A percentile compares a stretch with the other conserved stretches of the same genome.
Evolutionary conservation across 2,888 invertebrate species (phyloP).

Genomic region (Brachypalpus laphriformis): DNA sequence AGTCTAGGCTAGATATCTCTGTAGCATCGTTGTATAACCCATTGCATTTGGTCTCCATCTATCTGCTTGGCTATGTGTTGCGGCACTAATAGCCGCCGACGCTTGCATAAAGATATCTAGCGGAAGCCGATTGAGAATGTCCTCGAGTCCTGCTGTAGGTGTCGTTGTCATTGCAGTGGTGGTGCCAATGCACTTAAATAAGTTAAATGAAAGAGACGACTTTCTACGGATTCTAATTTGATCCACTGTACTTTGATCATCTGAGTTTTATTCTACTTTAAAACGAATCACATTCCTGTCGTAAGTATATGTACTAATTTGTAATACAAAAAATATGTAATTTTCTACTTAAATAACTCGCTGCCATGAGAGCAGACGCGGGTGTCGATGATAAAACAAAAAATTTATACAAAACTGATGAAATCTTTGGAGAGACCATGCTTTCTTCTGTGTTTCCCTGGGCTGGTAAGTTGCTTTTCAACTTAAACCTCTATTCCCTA

Average conservation of each 20-base stretch:
- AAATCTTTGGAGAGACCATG: slow-evolving; percentile 34
- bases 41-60: too few relatives aligned
- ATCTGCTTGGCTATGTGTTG: too few relatives aligned
- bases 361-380: too few relatives aligned
- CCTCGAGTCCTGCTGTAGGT: too few relatives aligned
- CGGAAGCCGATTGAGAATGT: too few relatives aligned
- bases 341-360: slow-evolving; percentile 39
- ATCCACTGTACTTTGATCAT: slow-evolving; percentile 17
- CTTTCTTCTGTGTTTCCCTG: slow-evolving; percentile 2
- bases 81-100: too few relatives aligned
- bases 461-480: slow-evolving; percentile 1
- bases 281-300: slow-evolving; percentile 48
- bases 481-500: slow-evolving; percentile 75
- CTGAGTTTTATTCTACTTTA: slow-evolving; percentile 1
- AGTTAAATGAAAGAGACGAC: not conserved
- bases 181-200: too few relatives aligned
- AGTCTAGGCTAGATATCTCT: too few relatives aligned
- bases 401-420: slow-evolving; percentile 18
- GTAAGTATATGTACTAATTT: not conserved
- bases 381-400: slow-evolving; percentile 2
- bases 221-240: not conserved
- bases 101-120: too few relatives aligned
- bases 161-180: too few relatives aligned
- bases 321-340: slow-evolving; percentile 51
- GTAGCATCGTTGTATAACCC: too few relatives aligned